Percentiles rank a stretch among this genome's conserved stretches.
Evolutionary conservation across 2,888 invertebrate species (phyloP).

Genomic region (Meteorus colon): DNA sequence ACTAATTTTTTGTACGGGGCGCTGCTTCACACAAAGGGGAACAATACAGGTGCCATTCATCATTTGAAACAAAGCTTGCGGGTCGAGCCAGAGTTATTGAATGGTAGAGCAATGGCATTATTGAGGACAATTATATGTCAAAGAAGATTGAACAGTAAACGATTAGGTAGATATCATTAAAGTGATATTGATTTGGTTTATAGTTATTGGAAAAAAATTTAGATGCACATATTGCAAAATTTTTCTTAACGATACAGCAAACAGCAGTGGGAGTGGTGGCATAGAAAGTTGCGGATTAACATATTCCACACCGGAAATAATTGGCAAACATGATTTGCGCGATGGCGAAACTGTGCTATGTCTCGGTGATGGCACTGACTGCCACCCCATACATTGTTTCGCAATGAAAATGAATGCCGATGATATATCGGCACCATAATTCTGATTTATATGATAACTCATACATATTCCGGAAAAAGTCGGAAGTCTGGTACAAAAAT

Average conservation of each 20-base stretch:
- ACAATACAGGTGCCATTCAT: conserved; percentile 78
- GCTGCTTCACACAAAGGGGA: conserved; percentile 79
- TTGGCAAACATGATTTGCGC: conserved; percentile 53
- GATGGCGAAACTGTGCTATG: conserved; percentile 57
- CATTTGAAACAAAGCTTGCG: conserved; percentile 79
- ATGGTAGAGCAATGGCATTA: conserved; percentile 75
- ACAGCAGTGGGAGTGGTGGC: conserved; percentile 40
- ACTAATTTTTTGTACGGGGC: conserved; percentile 82
- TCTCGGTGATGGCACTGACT: conserved; percentile 57
- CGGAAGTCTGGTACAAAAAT: conserved; percentile 25
- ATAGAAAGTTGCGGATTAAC: conserved; percentile 51
- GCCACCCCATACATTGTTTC: conserved; percentile 57
- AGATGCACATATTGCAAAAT: neutral
- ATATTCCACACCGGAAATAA: conserved; percentile 53
- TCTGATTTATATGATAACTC: neutral
- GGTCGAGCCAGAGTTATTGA: conserved; percentile 75
- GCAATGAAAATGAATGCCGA: conserved; percentile 55
- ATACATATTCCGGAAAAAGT: neutral
- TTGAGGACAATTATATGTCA: conserved; percentile 77
- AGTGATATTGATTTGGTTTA: neutral
- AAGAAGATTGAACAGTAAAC: conserved; percentile 55
- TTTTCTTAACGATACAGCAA: conserved; percentile 30
- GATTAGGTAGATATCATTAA: conserved; percentile 50
- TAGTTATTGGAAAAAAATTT: neutral
- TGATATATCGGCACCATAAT: conserved; percentile 48